Base-by-base conservation (phyloP, 2,888 invertebrate genomes). In the Oscheius sp. region DNA sequence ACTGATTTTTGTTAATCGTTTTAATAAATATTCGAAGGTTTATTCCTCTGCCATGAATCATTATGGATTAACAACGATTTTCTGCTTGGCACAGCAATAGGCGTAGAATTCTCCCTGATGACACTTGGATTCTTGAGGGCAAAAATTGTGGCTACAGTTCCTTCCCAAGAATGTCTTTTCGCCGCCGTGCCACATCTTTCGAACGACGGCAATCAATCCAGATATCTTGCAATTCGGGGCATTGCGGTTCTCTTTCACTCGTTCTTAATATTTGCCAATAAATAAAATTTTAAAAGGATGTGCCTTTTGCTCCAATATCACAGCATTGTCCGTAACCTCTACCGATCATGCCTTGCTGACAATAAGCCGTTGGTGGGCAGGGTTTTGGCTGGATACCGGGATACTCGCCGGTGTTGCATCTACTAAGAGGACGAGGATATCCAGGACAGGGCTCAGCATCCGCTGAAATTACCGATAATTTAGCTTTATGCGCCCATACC, bases 41-140 rank as follows among this genome's bases (percentile, higher is more conserved):
- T n/a, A n/a, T n/a, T n/a, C n/a, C n/a, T n/a, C n/a, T n/a, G 3
- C 5, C 35, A 3, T 9, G 3, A 9, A 9, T 35, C 9, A 9
- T n/a, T n/a, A n/a, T 9, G 35, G 9, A 35, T 3, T n/a, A n/a
- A n/a, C n/a, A n/a, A n/a, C 3, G 35, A 6, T n/a, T n/a, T n/a
- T n/a, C 35, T 3, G 35, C 9, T 35, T 35, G 5, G 5, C 3
- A 9, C 49, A 49, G 18, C 49, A 49, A 13, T 49, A 49, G 49
- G 49, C 49, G 49, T 49, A 49, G 49, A 49, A 49, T 49, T 49
- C 49, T 49, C 49, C 49, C 18, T 49, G 49, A 13, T n/a, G 16
- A 13, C 49, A 49, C 3, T 13, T 49, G n/a, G 49, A 49, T n/a
- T 13, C 49, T 18, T 49, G 16, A 13, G 49, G 49, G 18, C 49